These are phyloP conservation scores for Tigriopus californicus DNA, from an alignment of 2,888 invertebrate genomes.

Conservation along the genomic window DNA sequence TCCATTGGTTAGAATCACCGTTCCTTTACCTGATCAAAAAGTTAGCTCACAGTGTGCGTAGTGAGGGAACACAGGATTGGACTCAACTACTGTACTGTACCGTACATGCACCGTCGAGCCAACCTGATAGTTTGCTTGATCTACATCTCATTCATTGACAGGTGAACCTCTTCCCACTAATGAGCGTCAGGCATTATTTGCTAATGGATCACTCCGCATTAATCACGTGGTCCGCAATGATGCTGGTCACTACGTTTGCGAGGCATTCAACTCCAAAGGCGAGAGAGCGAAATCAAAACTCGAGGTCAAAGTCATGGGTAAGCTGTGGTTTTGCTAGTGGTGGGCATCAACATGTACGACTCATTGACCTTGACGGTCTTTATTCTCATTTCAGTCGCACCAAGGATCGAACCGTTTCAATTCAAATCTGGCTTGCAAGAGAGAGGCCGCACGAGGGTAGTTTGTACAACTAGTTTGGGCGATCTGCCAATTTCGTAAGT, in stretches of 20 bases:
- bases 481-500: constrained; percentile 5
- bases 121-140: too few species aligned
- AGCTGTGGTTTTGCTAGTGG: too few species aligned
- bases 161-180: constrained; percentile 47
- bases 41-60: too few species aligned
- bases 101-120: too few species aligned
- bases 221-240: constrained; percentile 63
- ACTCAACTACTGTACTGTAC: too few species aligned
- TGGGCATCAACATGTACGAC: too few species aligned
- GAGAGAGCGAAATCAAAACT: constrained; percentile 55
- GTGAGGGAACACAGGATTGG: too few species aligned
- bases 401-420: not conserved
- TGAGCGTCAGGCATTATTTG: constrained; percentile 62
- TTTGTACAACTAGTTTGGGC: not conserved
- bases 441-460: not conserved
- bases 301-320: constrained; percentile 57
- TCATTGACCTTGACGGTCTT: too few species aligned
- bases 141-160: too few species aligned
- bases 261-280: constrained; percentile 62
- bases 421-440: constrained; percentile 5
- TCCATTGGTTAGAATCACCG: too few species aligned
- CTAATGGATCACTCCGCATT: constrained; percentile 67
- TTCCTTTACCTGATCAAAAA: too few species aligned
- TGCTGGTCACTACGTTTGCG: constrained; percentile 78
- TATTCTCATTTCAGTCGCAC: not conserved